These are phyloP conservation scores for Glyphotaelius pellucidus DNA, from an alignment of 2,888 invertebrate genomes.

Conservation along the genomic window DNA sequence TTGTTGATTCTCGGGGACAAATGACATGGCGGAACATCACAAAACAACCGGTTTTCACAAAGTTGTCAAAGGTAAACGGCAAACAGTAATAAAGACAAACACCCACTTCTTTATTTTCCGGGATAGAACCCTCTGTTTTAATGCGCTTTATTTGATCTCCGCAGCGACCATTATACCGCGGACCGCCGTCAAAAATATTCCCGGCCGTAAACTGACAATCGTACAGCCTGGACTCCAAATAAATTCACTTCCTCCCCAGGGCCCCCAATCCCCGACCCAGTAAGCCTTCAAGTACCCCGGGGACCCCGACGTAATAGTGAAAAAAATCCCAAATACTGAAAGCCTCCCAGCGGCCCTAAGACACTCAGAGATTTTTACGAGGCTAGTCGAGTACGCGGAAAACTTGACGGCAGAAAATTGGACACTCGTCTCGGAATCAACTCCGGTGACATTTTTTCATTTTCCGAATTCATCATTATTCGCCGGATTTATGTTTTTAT, in stretches of 20 bases:
- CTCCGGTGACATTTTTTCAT: not conserved
- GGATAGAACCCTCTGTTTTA: conserved; percentile 34
- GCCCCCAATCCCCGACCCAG: not conserved
- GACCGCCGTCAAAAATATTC: conserved; percentile 45
- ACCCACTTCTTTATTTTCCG: not conserved
- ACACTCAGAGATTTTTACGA: conserved; percentile 17
- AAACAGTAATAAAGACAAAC: conserved; percentile 10
- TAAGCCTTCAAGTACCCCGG: conserved; percentile 8
- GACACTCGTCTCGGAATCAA: not conserved
- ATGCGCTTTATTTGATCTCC: conserved; percentile 37
- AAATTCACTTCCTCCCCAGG: conserved; percentile 43
- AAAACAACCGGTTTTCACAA: not conserved
- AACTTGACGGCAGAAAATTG: not conserved
- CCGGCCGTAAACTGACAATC: conserved; percentile 57
- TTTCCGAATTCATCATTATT: not conserved
- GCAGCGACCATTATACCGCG: conserved; percentile 15
- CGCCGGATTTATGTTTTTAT: not conserved
- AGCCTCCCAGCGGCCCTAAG: not conserved
- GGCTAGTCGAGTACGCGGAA: not conserved
- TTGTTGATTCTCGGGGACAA: not conserved
- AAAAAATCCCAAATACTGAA: conserved; percentile 14
- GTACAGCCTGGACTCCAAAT: conserved; percentile 57
- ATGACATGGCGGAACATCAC: not conserved
- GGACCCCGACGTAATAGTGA: not conserved
- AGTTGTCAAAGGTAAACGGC: conserved; percentile 13